Percentiles rank a stretch among this genome's conserved stretches.
Evolutionary conservation across 2,797 vertebrate genomes (phyloP).

Genomic region (Brachyalestes nurse): DNA sequence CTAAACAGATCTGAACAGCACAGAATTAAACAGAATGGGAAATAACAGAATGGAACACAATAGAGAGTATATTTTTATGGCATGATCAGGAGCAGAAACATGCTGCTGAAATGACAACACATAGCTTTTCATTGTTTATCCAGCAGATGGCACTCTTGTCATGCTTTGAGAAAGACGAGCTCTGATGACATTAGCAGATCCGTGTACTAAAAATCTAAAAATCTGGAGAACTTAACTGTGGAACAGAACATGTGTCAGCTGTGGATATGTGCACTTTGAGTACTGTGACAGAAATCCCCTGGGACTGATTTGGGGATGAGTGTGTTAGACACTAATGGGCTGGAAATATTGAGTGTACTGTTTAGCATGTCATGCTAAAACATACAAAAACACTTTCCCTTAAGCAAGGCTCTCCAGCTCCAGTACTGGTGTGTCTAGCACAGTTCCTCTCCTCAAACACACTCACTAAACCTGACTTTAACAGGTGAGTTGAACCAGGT

Average conservation of each 20-base stretch:
- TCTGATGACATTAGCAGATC: background rate
- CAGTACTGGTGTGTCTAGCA: too few species aligned
- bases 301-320: background rate
- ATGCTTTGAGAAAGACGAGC: background rate
- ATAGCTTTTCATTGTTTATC: slow-evolving; percentile 17
- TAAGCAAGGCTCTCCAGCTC: too few species aligned
- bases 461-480: too few species aligned
- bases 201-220: too few species aligned
- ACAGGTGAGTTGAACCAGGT: too few species aligned
- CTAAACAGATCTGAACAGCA: background rate
- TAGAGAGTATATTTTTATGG: background rate
- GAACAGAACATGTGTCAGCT: background rate
- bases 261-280: background rate
- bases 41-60: background rate
- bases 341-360: too few species aligned
- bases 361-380: too few species aligned
- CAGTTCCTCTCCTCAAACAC: too few species aligned
- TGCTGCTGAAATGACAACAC: background rate
- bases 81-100: background rate
- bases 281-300: background rate
- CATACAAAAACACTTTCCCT: too few species aligned
- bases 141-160: slow-evolving; percentile 51
- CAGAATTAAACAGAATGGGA: too few species aligned
- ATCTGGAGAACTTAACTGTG: too few species aligned
- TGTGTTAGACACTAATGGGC: background rate